phyloP scores from a whole-genome alignment of 2,113 vertebrate species.

The Macquaria australasica region DNA sequence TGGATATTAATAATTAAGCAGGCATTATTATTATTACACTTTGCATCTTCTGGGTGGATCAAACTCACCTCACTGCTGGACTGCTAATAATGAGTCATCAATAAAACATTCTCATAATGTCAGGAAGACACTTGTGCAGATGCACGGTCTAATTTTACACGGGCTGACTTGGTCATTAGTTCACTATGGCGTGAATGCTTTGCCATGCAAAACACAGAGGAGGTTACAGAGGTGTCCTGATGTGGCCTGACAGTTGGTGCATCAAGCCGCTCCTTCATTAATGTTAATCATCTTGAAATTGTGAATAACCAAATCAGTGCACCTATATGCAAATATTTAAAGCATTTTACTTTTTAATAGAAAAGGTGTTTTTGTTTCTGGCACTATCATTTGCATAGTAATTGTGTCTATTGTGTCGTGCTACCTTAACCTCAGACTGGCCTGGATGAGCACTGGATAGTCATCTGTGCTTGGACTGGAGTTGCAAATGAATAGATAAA shows the following conservation, averaged over 20 bases:
- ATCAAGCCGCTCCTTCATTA: conserved; percentile 78
- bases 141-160: conserved; percentile 83
- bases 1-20: conserved; percentile 86
- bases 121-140: conserved; percentile 80
- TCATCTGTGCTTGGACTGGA: background rate
- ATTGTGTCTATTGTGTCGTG: conserved; percentile 54
- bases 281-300: conserved; percentile 80
- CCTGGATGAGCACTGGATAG: conserved; percentile 24
- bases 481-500: conserved; percentile 32
- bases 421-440: conserved; percentile 47
- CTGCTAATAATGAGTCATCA: conserved; percentile 86
- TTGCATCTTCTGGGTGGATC: conserved; percentile 84
- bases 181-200: conserved; percentile 77
- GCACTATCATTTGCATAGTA: conserved; percentile 65
- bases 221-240: conserved; percentile 73
- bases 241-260: conserved; percentile 77
- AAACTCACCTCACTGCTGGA: conserved; percentile 81
- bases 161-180: conserved; percentile 81
- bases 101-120: conserved; percentile 89
- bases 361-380: conserved; percentile 71
- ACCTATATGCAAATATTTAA: conserved; percentile 80
- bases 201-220: conserved; percentile 68
- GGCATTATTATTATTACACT: conserved; percentile 87
- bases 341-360: conserved; percentile 78
- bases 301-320: conserved; percentile 66